Evolutionary conservation across 2,888 invertebrate species (phyloP), one percentile per base, ranked within the genome.

Genomic region (Lucinisca nassula): DNA sequence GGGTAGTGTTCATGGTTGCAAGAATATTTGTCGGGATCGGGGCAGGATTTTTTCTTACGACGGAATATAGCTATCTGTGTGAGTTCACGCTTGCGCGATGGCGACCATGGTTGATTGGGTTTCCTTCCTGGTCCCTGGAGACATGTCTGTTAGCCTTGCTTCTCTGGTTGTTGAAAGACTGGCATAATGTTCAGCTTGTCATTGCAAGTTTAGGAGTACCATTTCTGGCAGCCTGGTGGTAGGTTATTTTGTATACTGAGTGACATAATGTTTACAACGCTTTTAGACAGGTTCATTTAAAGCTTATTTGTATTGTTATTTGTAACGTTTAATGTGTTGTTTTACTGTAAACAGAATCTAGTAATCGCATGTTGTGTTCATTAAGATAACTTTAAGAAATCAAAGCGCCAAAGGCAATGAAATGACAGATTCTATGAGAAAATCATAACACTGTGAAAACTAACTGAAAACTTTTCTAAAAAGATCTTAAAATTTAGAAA

Each of bases 61-160:
- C 76, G 1, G 82, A 84, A 37, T 84, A 88, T 27, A 84, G 79
- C 49, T 61, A 84, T 4, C 40, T 84, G 37, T 88, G 79, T 0
- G 88, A 88, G 61, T 88, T 84, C 49, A 77, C 84, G 2, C 61
- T 85, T 35, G 82, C 88, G 2, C 58, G 75, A 55, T 88, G 88
- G 88, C 38, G 84, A 27, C 40, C 84, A 3, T 84, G 84, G 84
- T 45, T 79, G 24, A 84, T 75, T 17, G 84, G 84, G 32, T 84
- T 84, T 27, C 84, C 84, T 17, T 84, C 84, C 17, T 84, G 74
- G 79, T 79, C 84, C 3, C 73, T 84, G 61, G 38, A 84, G 55
- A 12, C 55, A 27, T 84, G 84, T 32, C 24, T 84, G 8, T 24
- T 84, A n/a, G 58, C 79, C 1, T 49, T 84, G 21, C 37, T 84